Evolutionary conservation across 2,113 vertebrate genomes (phyloP).

Genomic region (Mesembrinibis cayennensis): DNA sequence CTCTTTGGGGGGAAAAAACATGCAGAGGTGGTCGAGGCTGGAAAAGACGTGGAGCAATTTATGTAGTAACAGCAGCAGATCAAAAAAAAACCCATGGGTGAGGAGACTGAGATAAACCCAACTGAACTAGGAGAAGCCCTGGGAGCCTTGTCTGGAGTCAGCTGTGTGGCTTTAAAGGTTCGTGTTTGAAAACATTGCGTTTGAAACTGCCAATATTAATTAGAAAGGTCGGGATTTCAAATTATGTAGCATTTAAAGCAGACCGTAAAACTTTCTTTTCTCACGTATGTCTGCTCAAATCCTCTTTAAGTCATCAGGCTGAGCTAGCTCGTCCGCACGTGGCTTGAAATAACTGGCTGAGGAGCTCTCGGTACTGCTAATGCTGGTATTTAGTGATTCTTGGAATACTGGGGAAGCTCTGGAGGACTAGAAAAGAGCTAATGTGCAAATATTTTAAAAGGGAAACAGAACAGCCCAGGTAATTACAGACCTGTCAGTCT

Average conservation of each 20-base stretch:
- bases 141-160: not conserved
- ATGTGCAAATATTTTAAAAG: conserved; percentile 67
- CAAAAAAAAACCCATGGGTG: rapidly evolving
- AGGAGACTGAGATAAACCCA: not conserved
- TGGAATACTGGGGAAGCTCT: not conserved
- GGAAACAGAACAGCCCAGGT: conserved; percentile 52
- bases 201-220: not conserved
- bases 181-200: not conserved
- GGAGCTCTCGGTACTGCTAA: not conserved
- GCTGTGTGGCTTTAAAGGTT: not conserved
- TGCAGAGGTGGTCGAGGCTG: not conserved
- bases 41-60: not conserved
- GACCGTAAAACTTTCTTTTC: not conserved
- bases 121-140: not conserved
- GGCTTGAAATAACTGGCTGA: not conserved
- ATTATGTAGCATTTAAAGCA: not conserved
- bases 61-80: not conserved
- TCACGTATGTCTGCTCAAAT: not conserved
- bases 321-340: not conserved
- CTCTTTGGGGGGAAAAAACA: not conserved
- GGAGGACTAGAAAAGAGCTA: conserved; percentile 26
- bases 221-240: not conserved
- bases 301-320: not conserved
- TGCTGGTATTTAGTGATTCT: not conserved
- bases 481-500: conserved; percentile 64